Percentiles rank a stretch among this genome's conserved stretches.
These are phyloP conservation scores for Watsonalla binaria DNA, from an alignment of 2,888 invertebrate species.

Conservation along the genomic window DNA sequence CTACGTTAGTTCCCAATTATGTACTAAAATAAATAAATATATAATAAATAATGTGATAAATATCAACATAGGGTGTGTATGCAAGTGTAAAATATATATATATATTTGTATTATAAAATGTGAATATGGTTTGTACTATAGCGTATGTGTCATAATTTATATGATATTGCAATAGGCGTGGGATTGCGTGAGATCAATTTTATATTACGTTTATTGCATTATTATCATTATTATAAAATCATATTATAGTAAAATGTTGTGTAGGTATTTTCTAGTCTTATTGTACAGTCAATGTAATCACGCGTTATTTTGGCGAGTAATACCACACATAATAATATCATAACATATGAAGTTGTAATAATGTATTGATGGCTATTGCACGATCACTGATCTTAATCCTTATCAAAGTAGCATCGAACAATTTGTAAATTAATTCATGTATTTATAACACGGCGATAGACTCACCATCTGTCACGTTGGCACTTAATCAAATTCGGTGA, in stretches of 20 bases:
- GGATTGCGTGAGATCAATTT: slow-evolving; percentile 10
- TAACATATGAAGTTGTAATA: background rate
- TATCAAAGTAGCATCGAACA: no score
- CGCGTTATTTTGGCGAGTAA: slow-evolving; percentile 20
- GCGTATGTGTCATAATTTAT: slow-evolving; percentile 46
- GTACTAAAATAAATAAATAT: slow-evolving; percentile 37
- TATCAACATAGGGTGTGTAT: slow-evolving; percentile 50
- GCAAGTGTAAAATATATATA: slow-evolving; percentile 39
- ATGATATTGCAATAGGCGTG: background rate
- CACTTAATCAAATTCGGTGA: no score
- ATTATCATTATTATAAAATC: slow-evolving; percentile 12
- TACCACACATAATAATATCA: slow-evolving; percentile 12
- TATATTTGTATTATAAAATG: slow-evolving; percentile 30
- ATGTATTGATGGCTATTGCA: background rate
- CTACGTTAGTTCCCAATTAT: slow-evolving; percentile 36
- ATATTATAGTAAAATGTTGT: slow-evolving; percentile 18
- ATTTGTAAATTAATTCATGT: no score
- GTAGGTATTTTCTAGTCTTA: slow-evolving; percentile 47
- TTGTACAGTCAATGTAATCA: slow-evolving; percentile 23
- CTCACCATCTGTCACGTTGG: no score
- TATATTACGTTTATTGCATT: slow-evolving; percentile 9
- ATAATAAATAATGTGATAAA: slow-evolving; percentile 56
- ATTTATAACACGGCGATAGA: no score
- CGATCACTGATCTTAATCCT: background rate
- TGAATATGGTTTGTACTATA: slow-evolving; percentile 55